phyloP scores from a whole-genome alignment of 2,113 vertebrate genomes.

The Saccopteryx leptura region DNA sequence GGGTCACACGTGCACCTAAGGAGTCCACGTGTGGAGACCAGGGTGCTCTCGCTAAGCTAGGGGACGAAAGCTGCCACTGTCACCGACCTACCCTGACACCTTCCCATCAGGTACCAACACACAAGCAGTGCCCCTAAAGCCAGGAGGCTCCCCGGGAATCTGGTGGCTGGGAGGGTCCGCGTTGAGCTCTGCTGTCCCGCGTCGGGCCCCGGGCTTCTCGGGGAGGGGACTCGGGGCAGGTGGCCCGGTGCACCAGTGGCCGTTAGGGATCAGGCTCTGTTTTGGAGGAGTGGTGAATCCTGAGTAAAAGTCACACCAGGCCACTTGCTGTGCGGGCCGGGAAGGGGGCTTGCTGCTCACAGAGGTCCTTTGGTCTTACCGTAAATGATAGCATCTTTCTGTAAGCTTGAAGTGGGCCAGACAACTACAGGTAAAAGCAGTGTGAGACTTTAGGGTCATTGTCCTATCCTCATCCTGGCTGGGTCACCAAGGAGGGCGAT shows the following conservation, averaged over 20 bases:
- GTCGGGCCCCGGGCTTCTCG: accelerated
- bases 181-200: accelerated
- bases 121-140: background rate
- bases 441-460: no score
- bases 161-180: no score
- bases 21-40: accelerated
- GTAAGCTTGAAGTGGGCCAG: background rate
- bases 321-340: background rate
- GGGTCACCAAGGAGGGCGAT: background rate
- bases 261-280: background rate
- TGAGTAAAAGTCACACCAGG: background rate
- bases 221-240: background rate
- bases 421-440: background rate
- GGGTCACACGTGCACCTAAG: accelerated
- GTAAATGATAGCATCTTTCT: background rate
- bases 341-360: background rate
- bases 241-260: background rate
- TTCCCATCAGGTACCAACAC: background rate
- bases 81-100: background rate
- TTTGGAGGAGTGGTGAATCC: background rate
- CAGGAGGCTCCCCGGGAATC: background rate
- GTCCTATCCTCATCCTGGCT: background rate
- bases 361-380: background rate
- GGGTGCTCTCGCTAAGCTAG: background rate
- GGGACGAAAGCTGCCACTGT: background rate